These are phyloP conservation scores for Galendromus occidentalis DNA, from an alignment of 1,140 invertebrate species.

Conservation along the genomic window DNA sequence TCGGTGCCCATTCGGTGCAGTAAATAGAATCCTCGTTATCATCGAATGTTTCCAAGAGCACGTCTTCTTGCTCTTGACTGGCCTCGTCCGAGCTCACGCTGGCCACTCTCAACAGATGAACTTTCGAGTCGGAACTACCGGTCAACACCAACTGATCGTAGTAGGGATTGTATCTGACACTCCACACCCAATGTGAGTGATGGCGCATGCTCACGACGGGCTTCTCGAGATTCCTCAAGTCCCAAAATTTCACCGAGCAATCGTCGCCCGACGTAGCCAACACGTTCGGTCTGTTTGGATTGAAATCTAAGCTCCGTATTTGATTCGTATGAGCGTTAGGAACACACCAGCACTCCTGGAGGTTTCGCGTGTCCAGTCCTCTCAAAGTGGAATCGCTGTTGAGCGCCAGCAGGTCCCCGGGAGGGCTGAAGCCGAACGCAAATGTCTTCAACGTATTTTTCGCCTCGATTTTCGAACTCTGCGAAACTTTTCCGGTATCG, in stretches of 20 bases:
- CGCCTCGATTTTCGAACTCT: background rate
- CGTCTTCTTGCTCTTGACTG: conserved; percentile 44
- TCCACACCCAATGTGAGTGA: conserved; percentile 95
- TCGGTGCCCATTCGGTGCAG: conserved; percentile 83
- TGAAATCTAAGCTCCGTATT: conserved; percentile 80
- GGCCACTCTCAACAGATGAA: conserved; percentile 61
- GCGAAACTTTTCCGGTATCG: background rate
- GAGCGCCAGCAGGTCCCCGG: background rate
- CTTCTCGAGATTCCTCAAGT: conserved; percentile 55
- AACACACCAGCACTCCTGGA: conserved; percentile 55
- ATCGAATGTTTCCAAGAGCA: conserved; percentile 66
- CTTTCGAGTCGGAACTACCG: conserved; percentile 78
- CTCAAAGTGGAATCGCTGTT: background rate
- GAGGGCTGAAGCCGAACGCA: background rate
- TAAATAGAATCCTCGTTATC: conserved; percentile 97
- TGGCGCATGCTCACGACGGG: conserved; percentile 59
- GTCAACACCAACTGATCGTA: conserved; percentile 91
- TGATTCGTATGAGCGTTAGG: conserved; percentile 68
- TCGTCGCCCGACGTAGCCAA: conserved; percentile 86
- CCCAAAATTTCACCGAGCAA: conserved; percentile 84
- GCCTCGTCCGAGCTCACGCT: conserved; percentile 66
- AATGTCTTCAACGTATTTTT: conserved; percentile 7
- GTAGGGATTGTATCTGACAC: conserved; percentile 76
- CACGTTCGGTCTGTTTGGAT: conserved; percentile 86
- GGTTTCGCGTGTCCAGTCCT: conserved; percentile 20